Evolutionary conservation across 2,113 vertebrate species (phyloP).

Genomic region (Pterocles gutturalis): DNA sequence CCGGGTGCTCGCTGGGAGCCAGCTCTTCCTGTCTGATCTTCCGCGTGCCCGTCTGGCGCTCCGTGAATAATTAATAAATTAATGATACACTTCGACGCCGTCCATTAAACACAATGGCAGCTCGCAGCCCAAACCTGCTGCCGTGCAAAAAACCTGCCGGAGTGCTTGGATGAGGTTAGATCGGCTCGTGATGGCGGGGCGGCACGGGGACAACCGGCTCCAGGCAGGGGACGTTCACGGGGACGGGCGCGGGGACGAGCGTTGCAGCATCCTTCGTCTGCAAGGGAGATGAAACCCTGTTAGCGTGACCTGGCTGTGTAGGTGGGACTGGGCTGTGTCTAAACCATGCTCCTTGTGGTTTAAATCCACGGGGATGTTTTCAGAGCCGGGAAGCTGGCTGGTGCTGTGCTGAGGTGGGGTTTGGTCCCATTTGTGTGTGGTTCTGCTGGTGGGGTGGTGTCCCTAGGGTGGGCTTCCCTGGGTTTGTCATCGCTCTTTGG

Average conservation of each 20-base stretch:
- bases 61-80: slow-evolving; percentile 57
- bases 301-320: accelerated
- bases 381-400: neutral
- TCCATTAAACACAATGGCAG: neutral
- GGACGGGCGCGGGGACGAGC: accelerated
- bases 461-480: neutral
- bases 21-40: neutral
- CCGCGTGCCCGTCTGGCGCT: neutral
- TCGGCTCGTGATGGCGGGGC: accelerated
- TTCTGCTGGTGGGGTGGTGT: neutral
- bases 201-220: accelerated
- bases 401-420: neutral
- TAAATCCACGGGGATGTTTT: accelerated
- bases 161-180: neutral
- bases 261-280: accelerated
- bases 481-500: neutral
- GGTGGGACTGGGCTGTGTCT: accelerated
- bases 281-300: neutral
- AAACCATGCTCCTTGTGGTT: accelerated
- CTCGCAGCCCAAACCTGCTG: neutral
- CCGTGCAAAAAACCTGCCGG: neutral
- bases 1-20: neutral
- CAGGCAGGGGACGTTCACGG: accelerated
- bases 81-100: neutral
- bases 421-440: neutral